These are phyloP conservation scores for Mustelus asterias DNA, from an alignment of 2,113 vertebrate genomes.

Conservation along the genomic window DNA sequence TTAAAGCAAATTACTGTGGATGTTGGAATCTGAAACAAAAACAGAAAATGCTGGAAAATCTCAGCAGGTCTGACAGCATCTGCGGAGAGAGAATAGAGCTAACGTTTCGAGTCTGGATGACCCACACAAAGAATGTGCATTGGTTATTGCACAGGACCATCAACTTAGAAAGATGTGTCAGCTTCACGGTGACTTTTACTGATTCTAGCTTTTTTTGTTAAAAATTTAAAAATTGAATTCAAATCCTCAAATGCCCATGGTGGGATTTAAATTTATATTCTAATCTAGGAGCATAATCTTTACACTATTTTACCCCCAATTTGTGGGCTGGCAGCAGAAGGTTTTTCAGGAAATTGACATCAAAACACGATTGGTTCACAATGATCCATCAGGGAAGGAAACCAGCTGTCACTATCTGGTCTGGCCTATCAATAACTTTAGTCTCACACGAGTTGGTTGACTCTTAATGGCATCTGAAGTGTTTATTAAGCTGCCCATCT, in stretches of 20 bases:
- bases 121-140: too few species aligned
- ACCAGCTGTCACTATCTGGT: neutral
- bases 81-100: too few species aligned
- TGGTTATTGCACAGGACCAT: too few species aligned
- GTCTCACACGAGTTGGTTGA: neutral
- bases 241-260: neutral
- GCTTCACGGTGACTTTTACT: too few species aligned
- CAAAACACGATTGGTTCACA: neutral
- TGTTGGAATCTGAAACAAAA: too few species aligned
- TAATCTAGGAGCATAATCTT: neutral
- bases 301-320: neutral
- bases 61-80: too few species aligned
- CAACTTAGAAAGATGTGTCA: too few species aligned
- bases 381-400: neutral
- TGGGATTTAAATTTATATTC: neutral
- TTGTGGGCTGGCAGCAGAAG: neutral
- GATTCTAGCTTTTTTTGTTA: too few species aligned
- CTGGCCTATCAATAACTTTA: neutral
- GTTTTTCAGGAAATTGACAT: neutral
- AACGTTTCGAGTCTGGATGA: too few species aligned
- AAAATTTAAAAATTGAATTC: too few species aligned
- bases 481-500: neutral
- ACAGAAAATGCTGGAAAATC: too few species aligned
- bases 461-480: neutral
- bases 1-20: too few species aligned